Evolutionary conservation across 2,797 vertebrate genomes (phyloP).

Genomic region (Manis pentadactyla): DNA sequence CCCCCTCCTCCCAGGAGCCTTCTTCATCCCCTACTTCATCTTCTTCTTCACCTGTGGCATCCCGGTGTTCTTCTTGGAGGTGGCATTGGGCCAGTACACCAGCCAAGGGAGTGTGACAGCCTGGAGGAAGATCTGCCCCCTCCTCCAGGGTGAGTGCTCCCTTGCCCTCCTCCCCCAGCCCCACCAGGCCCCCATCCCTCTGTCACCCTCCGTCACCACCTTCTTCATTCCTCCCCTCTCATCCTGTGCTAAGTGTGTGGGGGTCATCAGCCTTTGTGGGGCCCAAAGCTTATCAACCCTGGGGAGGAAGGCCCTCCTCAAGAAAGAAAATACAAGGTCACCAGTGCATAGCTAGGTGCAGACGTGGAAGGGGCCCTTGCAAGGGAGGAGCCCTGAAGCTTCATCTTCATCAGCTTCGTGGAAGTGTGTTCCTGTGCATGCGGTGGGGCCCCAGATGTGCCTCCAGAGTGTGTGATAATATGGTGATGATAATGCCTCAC

Average conservation of each 20-base stretch:
- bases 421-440: background rate
- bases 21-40: slow-evolving; percentile 96
- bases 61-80: slow-evolving; percentile 96
- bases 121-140: slow-evolving; percentile 97
- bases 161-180: background rate
- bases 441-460: rapidly evolving
- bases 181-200: background rate
- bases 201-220: rapidly evolving
- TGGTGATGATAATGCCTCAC: background rate
- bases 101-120: slow-evolving; percentile 94
- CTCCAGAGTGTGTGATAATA: too few species aligned
- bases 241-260: background rate
- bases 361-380: background rate
- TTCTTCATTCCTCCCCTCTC: background rate
- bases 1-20: slow-evolving; percentile 89
- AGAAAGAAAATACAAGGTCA: background rate
- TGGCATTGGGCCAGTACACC: slow-evolving; percentile 95
- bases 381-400: background rate
- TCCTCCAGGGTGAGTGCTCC: slow-evolving; percentile 92
- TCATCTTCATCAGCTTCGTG: background rate
- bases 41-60: slow-evolving; percentile 95
- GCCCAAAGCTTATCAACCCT: background rate
- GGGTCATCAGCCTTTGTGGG: background rate
- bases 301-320: background rate
- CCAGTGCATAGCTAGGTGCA: background rate